Evolutionary conservation across 2,113 vertebrate species (phyloP).

Genomic region (Cervus canadensis): DNA sequence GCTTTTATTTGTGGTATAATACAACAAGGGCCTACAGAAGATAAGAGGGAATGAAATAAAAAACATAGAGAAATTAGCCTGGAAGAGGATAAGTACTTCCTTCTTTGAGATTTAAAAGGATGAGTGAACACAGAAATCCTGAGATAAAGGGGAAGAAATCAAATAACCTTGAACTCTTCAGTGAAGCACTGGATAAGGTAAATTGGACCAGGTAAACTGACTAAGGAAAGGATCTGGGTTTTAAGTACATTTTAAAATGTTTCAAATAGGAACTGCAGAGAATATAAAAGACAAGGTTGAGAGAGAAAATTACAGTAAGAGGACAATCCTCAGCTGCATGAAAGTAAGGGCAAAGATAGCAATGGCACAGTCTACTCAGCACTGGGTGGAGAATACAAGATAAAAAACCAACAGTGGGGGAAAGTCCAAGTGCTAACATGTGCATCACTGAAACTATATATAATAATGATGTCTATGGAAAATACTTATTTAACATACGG

Average conservation of each 20-base stretch:
- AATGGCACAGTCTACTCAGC: neutral
- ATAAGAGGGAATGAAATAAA: neutral
- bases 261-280: neutral
- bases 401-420: neutral
- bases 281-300: neutral
- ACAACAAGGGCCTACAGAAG: neutral
- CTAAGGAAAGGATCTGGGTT: neutral
- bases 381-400: neutral
- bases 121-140: constrained; percentile 32
- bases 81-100: neutral
- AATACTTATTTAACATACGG: constrained; percentile 11
- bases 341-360: neutral
- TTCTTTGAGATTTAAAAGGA: constrained; percentile 15
- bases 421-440: neutral
- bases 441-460: neutral
- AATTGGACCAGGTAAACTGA: constrained; percentile 15
- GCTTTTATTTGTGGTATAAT: constrained; percentile 7
- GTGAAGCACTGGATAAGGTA: neutral
- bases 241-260: constrained; percentile 4
- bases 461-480: neutral
- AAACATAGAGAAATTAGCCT: neutral
- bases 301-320: neutral
- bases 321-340: neutral
- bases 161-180: constrained; percentile 13
- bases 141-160: neutral